Evolutionary conservation across 2,888 invertebrate species (phyloP).

Genomic region (Phortica okadai): DNA sequence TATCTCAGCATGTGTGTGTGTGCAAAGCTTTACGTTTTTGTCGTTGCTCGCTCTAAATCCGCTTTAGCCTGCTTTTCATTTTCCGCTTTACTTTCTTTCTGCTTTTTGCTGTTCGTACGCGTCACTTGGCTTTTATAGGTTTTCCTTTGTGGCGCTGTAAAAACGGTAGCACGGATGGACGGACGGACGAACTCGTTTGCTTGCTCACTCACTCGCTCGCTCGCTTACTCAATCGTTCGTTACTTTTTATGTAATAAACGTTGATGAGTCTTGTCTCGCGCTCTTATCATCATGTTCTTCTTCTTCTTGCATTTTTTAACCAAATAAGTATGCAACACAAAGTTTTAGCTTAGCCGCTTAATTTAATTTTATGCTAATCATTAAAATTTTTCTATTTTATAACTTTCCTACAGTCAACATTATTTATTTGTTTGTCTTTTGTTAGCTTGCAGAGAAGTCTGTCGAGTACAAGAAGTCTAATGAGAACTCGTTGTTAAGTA

Average conservation of each 20-base stretch:
- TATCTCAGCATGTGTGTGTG: background rate
- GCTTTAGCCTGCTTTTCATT: slow-evolving; percentile 15
- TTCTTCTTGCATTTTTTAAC: background rate
- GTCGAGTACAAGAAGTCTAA: background rate
- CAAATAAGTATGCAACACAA: background rate
- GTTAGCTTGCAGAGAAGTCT: background rate
- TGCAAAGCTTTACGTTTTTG: slow-evolving; percentile 9
- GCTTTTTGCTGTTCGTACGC: background rate
- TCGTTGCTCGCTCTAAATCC: slow-evolving; percentile 21
- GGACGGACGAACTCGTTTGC: background rate
- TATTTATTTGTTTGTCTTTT: background rate
- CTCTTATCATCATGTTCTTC: slow-evolving; percentile 12
- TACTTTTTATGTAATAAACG: background rate
- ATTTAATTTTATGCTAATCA: slow-evolving; percentile 19
- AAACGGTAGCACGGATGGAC: background rate
- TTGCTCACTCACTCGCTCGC: background rate
- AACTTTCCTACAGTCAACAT: background rate
- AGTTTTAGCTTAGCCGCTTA: background rate
- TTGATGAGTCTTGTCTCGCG: slow-evolving; percentile 5
- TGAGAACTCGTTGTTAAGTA: slow-evolving; percentile 56
- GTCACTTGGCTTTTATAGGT: slow-evolving; percentile 4
- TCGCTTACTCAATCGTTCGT: background rate
- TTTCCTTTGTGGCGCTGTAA: background rate
- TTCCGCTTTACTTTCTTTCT: slow-evolving; percentile 5
- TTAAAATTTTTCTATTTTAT: slow-evolving; percentile 28